A percentile compares a stretch with the other conserved stretches of the same genome.
Conservation (phyloP, 2,888 invertebrate genomes). For the Linhomoeus sp. region DNA sequence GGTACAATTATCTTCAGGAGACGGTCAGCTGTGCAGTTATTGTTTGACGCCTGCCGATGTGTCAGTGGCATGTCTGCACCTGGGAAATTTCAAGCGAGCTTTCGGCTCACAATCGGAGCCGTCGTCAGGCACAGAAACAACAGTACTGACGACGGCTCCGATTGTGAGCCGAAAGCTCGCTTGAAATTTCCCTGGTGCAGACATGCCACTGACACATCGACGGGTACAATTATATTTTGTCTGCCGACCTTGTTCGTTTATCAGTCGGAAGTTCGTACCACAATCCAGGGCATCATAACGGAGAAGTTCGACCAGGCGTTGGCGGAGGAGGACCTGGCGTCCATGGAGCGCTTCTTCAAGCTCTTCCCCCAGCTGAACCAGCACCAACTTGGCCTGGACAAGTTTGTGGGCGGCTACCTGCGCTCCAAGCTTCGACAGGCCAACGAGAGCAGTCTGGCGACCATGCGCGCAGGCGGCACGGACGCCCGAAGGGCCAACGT, state of each 20-base stretch:
- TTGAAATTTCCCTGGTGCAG: too few relatives aligned
- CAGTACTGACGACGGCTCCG: too few relatives aligned
- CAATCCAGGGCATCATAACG: constrained; percentile 41
- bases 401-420: constrained; percentile 43
- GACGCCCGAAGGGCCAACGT: constrained; percentile 51
- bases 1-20: background rate
- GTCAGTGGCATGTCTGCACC: too few relatives aligned
- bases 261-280: too few relatives aligned
- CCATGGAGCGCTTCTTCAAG: constrained; percentile 83
- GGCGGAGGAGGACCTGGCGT: constrained; percentile 59
- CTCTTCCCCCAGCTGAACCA: constrained; percentile 82
- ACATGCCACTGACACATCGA: too few relatives aligned
- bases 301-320: constrained; percentile 78
- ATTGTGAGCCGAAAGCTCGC: too few relatives aligned
- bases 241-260: too few relatives aligned
- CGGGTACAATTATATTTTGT: background rate
- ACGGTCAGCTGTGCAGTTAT: too few relatives aligned
- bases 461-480: constrained; percentile 5
- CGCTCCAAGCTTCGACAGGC: constrained; percentile 12
- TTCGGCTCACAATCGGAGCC: too few relatives aligned
- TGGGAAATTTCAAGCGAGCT: too few relatives aligned
- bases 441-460: background rate
- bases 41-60: too few relatives aligned
- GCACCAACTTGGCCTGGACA: constrained; percentile 40
- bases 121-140: too few relatives aligned